Evolutionary conservation across 2,797 vertebrate species (phyloP).

Genomic region (Clarias fuscus): DNA sequence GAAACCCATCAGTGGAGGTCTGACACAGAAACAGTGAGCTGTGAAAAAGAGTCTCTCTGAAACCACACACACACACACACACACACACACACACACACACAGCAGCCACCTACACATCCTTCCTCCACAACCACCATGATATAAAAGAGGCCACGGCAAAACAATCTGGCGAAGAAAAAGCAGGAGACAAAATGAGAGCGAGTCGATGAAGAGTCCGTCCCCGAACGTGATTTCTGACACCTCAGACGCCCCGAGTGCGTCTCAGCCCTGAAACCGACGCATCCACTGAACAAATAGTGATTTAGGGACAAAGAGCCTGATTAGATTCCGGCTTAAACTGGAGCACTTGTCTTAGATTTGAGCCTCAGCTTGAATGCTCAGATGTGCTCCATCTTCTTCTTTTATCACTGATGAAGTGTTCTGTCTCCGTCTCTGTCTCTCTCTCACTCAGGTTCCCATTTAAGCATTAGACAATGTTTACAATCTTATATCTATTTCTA

Average conservation of each 20-base stretch:
- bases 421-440: background rate
- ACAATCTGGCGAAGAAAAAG: slow-evolving; percentile 1
- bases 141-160: slow-evolving; percentile 13
- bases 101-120: slow-evolving; percentile 49
- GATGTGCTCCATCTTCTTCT: background rate
- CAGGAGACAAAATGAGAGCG: background rate
- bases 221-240: background rate
- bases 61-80: slow-evolving; percentile 36
- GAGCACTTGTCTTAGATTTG: background rate
- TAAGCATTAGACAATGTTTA: background rate
- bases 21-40: slow-evolving; percentile 43
- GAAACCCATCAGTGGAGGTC: slow-evolving; percentile 35
- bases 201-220: background rate
- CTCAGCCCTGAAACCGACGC: background rate
- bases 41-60: slow-evolving; percentile 29
- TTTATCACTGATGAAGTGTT: slow-evolving; percentile 11
- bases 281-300: background rate
- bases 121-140: slow-evolving; percentile 36
- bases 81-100: slow-evolving; percentile 41
- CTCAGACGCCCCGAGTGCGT: background rate
- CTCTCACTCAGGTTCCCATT: background rate
- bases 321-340: slow-evolving; percentile 38
- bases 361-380: background rate
- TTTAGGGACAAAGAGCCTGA: slow-evolving; percentile 43
- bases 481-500: slow-evolving; percentile 35